Evolutionary conservation across 2,797 vertebrate genomes (phyloP), one percentile per base, ranked within the genome.

Genomic region (Anableps anableps): DNA sequence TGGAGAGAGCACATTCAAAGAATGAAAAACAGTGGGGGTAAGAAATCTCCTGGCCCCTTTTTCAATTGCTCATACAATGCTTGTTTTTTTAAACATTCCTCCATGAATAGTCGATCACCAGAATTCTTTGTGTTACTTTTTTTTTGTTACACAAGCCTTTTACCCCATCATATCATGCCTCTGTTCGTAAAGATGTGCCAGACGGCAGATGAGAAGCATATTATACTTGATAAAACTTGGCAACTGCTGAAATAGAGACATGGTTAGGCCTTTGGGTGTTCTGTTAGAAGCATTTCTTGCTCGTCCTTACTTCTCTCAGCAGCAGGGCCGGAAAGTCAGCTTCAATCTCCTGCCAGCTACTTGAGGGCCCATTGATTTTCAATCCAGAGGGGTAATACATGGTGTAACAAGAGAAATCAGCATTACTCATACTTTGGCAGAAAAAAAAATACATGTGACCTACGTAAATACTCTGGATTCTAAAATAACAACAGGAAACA

Each of bases 291-390:
- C 26, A 76, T 50, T 43, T 68, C 78, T 83, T 43, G n/a, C 82
- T 80, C 66, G 53, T 74, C 45, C 75, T 74, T 21, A 26, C 76
- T 36, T 73, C 72, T 86, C 41, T 71, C 64, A 23, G 74, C 19
- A 9, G 74, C 50, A 62, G 3, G 75, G 79, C 74, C 58, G 78
- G 76, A 26, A 60, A 77, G 80, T 75, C 77, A 50, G 78, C 84
- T 80, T 79, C 79, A 77, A 86, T 90, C 79, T 81, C 89, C 89
- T 84, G 83, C 86, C 88, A 86, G 79, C 80, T 82, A 88, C 88
- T 88, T 87, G 88, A 88, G 87, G 82, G 88, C 86, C 86, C 91
- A 90, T 91, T 89, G 93, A 94, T 94, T 94, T 93, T 92, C 89
- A 93, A 91, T 93, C 83, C 84, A 90, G 86, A 86, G 82, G 87